phyloP scores from a whole-genome alignment of 2,888 invertebrate species.

The Lymantria dispar region DNA sequence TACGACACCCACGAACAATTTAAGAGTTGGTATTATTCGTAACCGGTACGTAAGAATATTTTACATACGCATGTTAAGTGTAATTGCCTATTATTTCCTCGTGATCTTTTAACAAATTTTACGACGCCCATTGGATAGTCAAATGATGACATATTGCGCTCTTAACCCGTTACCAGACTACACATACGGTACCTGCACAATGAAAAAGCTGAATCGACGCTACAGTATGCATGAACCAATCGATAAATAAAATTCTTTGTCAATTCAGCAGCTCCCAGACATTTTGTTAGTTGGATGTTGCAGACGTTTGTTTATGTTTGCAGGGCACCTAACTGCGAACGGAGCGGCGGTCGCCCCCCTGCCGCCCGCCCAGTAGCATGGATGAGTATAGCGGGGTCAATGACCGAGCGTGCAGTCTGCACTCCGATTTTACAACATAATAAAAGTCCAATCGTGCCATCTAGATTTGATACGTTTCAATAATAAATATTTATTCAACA shows the following conservation, averaged over 20 bases:
- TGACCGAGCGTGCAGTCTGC: slow-evolving; percentile 48
- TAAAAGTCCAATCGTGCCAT: slow-evolving; percentile 35
- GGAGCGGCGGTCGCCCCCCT: slow-evolving; percentile 14
- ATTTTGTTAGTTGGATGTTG: slow-evolving; percentile 23
- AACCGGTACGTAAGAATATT: too few relatives aligned
- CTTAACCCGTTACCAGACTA: too few relatives aligned
- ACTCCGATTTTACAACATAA: slow-evolving; percentile 44
- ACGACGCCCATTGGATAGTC: too few relatives aligned
- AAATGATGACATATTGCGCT: too few relatives aligned
- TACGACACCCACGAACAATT: too few relatives aligned
- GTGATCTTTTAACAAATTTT: too few relatives aligned
- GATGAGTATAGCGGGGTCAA: slow-evolving; percentile 49
- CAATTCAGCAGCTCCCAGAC: slow-evolving; percentile 34
- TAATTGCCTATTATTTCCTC: too few relatives aligned
- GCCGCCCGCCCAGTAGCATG: slow-evolving; percentile 46
- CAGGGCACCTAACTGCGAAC: slow-evolving; percentile 40
- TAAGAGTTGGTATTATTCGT: too few relatives aligned
- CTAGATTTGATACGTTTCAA: slow-evolving; percentile 19
- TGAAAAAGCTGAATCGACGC: too few relatives aligned
- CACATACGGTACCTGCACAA: too few relatives aligned
- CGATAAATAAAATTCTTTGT: not conserved
- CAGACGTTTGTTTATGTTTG: slow-evolving; percentile 66
- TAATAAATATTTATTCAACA: not conserved
- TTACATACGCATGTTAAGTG: too few relatives aligned
- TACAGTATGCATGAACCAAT: too few relatives aligned